Base-by-base conservation (phyloP, 1,140 invertebrate genomes). In the Microplitis demolitor region DNA sequence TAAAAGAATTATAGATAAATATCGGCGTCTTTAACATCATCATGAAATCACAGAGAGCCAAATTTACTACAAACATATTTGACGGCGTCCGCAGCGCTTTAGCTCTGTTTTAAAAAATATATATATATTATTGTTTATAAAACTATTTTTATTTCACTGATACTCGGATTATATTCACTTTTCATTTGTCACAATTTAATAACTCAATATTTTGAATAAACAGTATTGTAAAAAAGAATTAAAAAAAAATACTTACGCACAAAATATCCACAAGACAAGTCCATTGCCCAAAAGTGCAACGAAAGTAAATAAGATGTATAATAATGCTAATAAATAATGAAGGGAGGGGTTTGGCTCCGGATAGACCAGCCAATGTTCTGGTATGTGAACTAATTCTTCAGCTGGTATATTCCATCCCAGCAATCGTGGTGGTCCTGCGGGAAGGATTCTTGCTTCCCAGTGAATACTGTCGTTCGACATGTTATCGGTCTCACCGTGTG, bases 11-110 rank as follows among this genome's bases (percentile, higher is more conserved):
- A 82, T 94, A 94, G 75, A 96, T 95, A 82, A 96, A 95, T 76
- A 96, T 92, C 0, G 95, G 95, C 1, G 94, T 91, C 86, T 96
- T 96, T 2, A 92, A 79, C 92, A 96, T 95, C 94, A 96, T 96
- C 14, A 95, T 88, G 78, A 96, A 94, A 82, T 97, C 96, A 74
- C 93, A 92, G 45, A 97, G 87, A 5, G 95, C 95, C 80, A 97
- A 85, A 82, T 96, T 96, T 4, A 97, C 89, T 3, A 97, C 94
- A 71, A 97, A 93, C 85, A 97, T 92, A 79, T 97, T 97, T 6
- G 95, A 96, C 13, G 96, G 94, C 1, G 95, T 97, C 76, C 94
- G 89, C 63, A 97, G 83, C 58, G 90, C 89, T 85, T 95, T 95
- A 3, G 94, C 92, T 71, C 95, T 97, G 85, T 33, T 88, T 87